Base-by-base conservation (phyloP, 2,113 vertebrate species). In the Podarcis cretensis region DNA sequence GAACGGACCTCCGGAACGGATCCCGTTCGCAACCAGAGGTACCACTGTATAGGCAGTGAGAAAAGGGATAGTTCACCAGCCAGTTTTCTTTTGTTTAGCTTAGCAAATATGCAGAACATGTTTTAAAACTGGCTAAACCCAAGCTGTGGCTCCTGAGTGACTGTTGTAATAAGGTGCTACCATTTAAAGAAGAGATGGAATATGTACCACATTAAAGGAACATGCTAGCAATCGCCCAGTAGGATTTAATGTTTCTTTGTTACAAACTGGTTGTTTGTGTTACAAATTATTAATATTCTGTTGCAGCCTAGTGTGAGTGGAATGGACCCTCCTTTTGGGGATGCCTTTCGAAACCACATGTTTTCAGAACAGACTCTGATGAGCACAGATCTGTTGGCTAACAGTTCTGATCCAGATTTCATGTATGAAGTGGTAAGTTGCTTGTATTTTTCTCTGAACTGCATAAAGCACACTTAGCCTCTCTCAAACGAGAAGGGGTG, bases 281-380 rank as follows among this genome's bases (percentile, higher is more conserved):
- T 85, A 14, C 65, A 91, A 93, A 84, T 80, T 40, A 87, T 81
- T 59, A 88, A 68, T 21, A 13, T 82, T 96, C 66, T 95, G 30
- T 95, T 95, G 63, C 89, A 99, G 99, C 99, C 99, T 95, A 98
- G 98, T 95, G 98, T 99, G 95, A 98, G 97, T 96, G 98, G 98
- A 98, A 99, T 99, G 99, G 98, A 99, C 95, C 98, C 98, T 98
- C 98, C 98, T 97, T 99, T 99, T 96, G 99, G 98, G 96, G 98
- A 99, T 84, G 98, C 98, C 95, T 99, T 99, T 99, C 98, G 98
- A 95, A 99, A 98, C 97, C 98, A 98, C 96, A 97, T 98, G 43
- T 99, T 99, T 96, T 98, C 98, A 92, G 99, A 99, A 97, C 99
- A 99, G 97, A 98, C 98, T 91, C 96, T 99, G 96, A 99, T 98